Evolutionary conservation across 2,797 vertebrate species (phyloP).

Genomic region (Amazonetta brasiliensis): DNA sequence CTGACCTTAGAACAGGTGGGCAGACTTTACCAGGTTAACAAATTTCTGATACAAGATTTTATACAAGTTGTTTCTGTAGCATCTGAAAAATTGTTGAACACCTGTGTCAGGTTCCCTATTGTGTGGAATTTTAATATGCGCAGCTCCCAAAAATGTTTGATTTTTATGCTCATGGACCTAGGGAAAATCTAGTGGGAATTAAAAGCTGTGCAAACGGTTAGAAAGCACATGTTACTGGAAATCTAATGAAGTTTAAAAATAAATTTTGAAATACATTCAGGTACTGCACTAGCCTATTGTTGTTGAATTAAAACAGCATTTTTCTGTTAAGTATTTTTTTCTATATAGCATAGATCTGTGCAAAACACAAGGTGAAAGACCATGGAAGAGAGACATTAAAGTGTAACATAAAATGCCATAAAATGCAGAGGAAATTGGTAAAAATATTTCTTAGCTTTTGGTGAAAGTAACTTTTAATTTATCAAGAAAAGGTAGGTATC

Average conservation of each 20-base stretch:
- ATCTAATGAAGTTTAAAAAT: neutral
- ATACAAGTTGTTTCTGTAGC: neutral
- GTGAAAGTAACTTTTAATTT: neutral
- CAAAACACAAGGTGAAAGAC: neutral
- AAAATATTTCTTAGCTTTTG: neutral
- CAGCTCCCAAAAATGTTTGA: neutral
- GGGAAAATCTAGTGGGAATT: neutral
- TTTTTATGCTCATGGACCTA: neutral
- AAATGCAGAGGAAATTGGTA: neutral
- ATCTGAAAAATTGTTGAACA: neutral
- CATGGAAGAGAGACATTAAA: neutral
- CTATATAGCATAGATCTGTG: fast-evolving
- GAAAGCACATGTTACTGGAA: neutral
- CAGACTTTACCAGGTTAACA: neutral
- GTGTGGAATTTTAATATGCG: neutral
- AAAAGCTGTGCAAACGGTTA: neutral
- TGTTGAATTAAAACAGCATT: neutral
- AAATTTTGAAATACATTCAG: neutral
- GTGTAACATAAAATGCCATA: neutral
- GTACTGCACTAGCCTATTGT: neutral
- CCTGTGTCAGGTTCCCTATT: neutral
- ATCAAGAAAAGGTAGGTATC: neutral
- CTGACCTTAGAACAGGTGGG: neutral
- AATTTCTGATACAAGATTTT: neutral
- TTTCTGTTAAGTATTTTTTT: neutral